Percentiles rank a stretch among this genome's conserved stretches.
Evolutionary conservation across 2,113 vertebrate species (phyloP).

Genomic region (Baryphthengus martii): DNA sequence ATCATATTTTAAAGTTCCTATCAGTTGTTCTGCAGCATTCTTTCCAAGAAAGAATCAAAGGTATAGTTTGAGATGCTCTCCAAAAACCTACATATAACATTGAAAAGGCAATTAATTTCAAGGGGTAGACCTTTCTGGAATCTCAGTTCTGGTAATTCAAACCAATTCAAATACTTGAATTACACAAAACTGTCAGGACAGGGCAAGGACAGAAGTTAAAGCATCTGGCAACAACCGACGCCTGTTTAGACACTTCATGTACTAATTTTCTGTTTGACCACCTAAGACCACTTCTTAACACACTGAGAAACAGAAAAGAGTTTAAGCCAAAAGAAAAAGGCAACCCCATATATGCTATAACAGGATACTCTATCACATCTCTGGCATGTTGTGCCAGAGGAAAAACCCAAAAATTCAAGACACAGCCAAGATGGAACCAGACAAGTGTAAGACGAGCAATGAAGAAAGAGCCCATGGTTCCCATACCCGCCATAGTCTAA

Average conservation of each 20-base stretch:
- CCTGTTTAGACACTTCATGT: background rate
- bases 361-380: background rate
- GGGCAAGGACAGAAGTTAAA: background rate
- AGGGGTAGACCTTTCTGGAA: background rate
- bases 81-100: background rate
- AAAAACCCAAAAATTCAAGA: background rate
- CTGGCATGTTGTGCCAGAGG: background rate
- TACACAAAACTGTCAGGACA: background rate
- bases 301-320: background rate
- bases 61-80: background rate
- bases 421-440: background rate
- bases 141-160: background rate
- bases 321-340: background rate
- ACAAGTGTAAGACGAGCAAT: background rate
- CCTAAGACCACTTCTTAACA: background rate
- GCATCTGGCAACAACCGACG: background rate
- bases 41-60: background rate
- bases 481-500: rapidly evolving
- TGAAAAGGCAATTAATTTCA: background rate
- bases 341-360: background rate
- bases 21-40: background rate
- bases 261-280: background rate
- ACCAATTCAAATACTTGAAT: background rate
- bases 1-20: background rate
- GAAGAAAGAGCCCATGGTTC: background rate